phyloP scores from a whole-genome alignment of 2,888 invertebrate genomes.

The Caenorhabditis sp. region DNA sequence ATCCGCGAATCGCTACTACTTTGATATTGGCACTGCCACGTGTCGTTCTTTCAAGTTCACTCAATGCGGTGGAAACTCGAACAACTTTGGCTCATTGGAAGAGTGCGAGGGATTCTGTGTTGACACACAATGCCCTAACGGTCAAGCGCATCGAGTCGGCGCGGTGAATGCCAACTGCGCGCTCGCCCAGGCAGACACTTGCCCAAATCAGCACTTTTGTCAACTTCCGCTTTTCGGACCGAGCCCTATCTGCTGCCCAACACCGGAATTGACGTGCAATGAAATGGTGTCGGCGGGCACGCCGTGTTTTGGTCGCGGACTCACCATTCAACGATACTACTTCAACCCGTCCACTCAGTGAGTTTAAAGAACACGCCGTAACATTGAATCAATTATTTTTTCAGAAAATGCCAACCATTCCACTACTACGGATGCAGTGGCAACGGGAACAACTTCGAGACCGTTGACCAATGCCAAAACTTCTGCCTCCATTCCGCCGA shows the following conservation, averaged over 20 bases:
- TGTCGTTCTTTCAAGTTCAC: conserved; percentile 75
- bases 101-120: conserved; percentile 83
- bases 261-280: conserved; percentile 75
- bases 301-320: conserved; percentile 78
- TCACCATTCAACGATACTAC: conserved; percentile 80
- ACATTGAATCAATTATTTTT: background rate
- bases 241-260: conserved; percentile 79
- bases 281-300: conserved; percentile 81
- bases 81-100: conserved; percentile 81
- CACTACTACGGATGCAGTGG: conserved; percentile 82
- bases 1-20: conserved; percentile 71
- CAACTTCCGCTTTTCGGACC: conserved; percentile 79
- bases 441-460: conserved; percentile 80
- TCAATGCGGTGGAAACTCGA: conserved; percentile 82
- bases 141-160: conserved; percentile 78
- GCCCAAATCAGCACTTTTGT: conserved; percentile 79
- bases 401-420: conserved; percentile 81
- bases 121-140: conserved; percentile 78
- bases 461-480: conserved; percentile 76
- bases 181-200: conserved; percentile 72
- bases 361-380: conserved; percentile 19
- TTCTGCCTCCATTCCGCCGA: conserved; percentile 77
- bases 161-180: conserved; percentile 80
- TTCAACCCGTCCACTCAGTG: conserved; percentile 77
- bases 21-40: conserved; percentile 69